Evolutionary conservation across 2,888 invertebrate species (phyloP).

Genomic region (Agrotis puta): DNA sequence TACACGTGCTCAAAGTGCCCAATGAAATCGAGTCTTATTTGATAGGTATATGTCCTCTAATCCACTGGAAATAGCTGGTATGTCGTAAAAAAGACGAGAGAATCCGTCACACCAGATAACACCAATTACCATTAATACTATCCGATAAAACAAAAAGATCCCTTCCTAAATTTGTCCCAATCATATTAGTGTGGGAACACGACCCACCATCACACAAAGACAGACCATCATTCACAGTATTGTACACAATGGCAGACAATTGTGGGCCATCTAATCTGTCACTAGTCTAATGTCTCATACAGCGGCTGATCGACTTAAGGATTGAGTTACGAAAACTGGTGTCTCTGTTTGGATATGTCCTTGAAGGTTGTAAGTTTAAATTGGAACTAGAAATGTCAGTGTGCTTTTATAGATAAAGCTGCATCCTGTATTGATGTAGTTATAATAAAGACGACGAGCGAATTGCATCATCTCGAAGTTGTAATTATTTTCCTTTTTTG

Average conservation of each 20-base stretch:
- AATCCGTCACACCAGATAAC: not conserved
- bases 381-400: not conserved
- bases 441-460: not conserved
- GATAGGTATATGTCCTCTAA: constrained; percentile 1
- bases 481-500: no score
- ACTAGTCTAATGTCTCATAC: constrained; percentile 40
- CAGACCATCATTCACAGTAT: constrained; percentile 52
- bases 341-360: constrained; percentile 17
- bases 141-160: constrained; percentile 17
- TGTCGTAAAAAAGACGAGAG: not conserved
- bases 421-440: not conserved
- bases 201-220: constrained; percentile 26
- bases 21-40: constrained; percentile 54
- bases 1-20: constrained; percentile 35
- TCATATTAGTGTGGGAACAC: constrained; percentile 56
- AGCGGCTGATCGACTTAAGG: constrained; percentile 44
- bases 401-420: not conserved
- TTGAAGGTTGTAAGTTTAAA: constrained; percentile 20
- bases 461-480: no score
- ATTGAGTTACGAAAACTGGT: constrained; percentile 63
- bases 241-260: constrained; percentile 35
- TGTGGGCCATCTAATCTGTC: constrained; percentile 45
- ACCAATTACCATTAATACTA: not conserved
- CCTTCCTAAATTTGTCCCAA: constrained; percentile 40
- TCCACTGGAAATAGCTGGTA: no score